These are phyloP conservation scores for Tetramorium bicarinatum DNA, from an alignment of 2,888 invertebrate species.

Conservation along the genomic window DNA sequence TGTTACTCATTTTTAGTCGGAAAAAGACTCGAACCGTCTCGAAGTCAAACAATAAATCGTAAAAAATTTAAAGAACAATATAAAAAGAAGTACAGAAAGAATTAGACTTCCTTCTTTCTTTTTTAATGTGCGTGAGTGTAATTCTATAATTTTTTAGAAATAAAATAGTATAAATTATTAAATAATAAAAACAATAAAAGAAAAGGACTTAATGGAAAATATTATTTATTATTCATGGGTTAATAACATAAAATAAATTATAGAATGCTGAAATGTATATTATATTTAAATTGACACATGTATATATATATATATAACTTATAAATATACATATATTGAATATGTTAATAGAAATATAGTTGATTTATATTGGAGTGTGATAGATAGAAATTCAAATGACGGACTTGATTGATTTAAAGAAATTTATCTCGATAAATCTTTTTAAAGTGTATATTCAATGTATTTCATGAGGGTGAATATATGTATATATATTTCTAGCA, in stretches of 20 bases:
- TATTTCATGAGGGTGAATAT: neutral
- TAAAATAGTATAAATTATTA: neutral
- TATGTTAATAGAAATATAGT: neutral
- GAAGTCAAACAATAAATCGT: neutral
- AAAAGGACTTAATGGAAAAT: neutral
- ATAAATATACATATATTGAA: neutral
- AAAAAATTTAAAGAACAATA: neutral
- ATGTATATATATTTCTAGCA: neutral
- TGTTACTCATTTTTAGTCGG: conserved; percentile 24
- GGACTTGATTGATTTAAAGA: neutral
- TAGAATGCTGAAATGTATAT: conserved; percentile 10
- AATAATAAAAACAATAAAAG: neutral
- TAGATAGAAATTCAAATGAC: neutral
- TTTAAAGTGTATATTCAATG: neutral
- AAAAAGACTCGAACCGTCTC: neutral
- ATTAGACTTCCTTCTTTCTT: neutral
- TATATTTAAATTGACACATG: neutral
- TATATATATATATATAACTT: neutral
- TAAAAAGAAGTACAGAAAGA: conserved; percentile 9
- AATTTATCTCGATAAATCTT: conserved; percentile 14
- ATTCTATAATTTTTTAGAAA: neutral
- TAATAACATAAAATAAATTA: neutral
- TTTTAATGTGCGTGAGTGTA: no score
- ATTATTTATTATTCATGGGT: conserved; percentile 7
- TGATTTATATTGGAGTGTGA: neutral